A percentile compares a stretch with the other conserved stretches of the same genome.
Evolutionary conservation across 2,888 invertebrate species (phyloP).

Genomic region (Petrolisthes manimaculis): DNA sequence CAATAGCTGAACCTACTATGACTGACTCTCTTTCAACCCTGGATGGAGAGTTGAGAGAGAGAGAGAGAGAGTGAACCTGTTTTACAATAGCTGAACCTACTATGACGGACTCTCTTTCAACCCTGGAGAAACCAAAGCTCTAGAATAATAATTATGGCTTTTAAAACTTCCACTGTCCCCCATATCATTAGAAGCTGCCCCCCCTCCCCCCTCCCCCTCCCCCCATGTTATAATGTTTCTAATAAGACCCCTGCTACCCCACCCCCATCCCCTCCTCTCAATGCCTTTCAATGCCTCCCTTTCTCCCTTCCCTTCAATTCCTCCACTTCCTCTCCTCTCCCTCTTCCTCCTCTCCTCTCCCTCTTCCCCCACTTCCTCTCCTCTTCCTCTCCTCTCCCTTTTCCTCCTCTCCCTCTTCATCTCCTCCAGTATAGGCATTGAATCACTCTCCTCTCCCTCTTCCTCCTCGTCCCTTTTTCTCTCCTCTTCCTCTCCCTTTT

Average conservation of each 20-base stretch:
- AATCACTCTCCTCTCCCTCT: too few species aligned
- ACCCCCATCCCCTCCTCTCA: slow-evolving; percentile 2
- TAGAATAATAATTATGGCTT: slow-evolving; percentile 60
- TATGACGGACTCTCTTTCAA: slow-evolving; percentile 29
- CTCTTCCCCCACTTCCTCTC: too few species aligned
- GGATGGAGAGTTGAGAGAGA: slow-evolving; percentile 28
- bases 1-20: slow-evolving; percentile 47
- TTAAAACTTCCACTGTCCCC: slow-evolving; percentile 51
- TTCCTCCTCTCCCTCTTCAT: too few species aligned
- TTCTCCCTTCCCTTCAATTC: too few species aligned
- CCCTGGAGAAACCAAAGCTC: slow-evolving; percentile 42
- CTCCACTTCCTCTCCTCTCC: too few species aligned
- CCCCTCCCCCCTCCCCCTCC: too few species aligned
- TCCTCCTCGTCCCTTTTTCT: too few species aligned
- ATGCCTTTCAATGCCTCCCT: too few species aligned
- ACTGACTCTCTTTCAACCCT: slow-evolving; percentile 25
- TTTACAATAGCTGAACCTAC: slow-evolving; percentile 51
- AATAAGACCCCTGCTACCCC: slow-evolving; percentile 5
- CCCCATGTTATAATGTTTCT: neutral
- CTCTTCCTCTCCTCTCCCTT: too few species aligned
- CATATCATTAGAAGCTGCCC: neutral
- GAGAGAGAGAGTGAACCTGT: slow-evolving; percentile 36
- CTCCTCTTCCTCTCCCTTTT: too few species aligned
- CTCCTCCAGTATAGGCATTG: too few species aligned
- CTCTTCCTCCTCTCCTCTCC: too few species aligned